Percentiles rank a stretch among this genome's conserved stretches.
Evolutionary conservation across 2,797 vertebrate genomes (phyloP).

Genomic region (Oryzias dopingdopingensis): DNA sequence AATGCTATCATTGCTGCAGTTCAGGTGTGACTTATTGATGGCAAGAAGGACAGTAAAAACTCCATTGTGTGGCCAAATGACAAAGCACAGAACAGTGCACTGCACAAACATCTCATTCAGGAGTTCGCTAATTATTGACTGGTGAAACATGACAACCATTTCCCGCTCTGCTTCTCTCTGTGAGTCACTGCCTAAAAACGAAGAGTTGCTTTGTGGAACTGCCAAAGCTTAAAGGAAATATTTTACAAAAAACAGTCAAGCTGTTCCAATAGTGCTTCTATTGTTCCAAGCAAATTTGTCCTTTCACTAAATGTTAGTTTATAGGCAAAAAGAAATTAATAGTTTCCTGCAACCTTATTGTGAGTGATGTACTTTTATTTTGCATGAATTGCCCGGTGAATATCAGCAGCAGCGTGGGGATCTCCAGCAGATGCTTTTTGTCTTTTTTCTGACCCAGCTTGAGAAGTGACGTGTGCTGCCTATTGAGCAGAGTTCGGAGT

Average conservation of each 20-base stretch:
- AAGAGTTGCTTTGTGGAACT: slow-evolving; percentile 52
- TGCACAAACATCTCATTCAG: slow-evolving; percentile 65
- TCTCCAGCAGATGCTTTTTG: slow-evolving; percentile 15
- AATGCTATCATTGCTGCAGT: slow-evolving; percentile 25
- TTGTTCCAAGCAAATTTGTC: slow-evolving; percentile 31
- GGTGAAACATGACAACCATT: slow-evolving; percentile 59
- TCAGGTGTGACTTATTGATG: slow-evolving; percentile 28
- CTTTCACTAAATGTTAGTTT: slow-evolving; percentile 13
- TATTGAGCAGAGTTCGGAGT: slow-evolving; percentile 56
- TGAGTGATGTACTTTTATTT: neutral
- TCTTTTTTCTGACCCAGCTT: slow-evolving; percentile 49
- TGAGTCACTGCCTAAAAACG: slow-evolving; percentile 33
- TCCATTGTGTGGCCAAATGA: slow-evolving; percentile 42
- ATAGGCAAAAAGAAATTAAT: neutral
- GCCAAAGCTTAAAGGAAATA: slow-evolving; percentile 40
- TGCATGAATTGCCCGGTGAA: slow-evolving; percentile 23
- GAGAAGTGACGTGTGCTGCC: slow-evolving; percentile 46
- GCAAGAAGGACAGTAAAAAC: slow-evolving; percentile 47
- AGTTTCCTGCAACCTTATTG: neutral
- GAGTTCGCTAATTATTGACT: slow-evolving; percentile 70
- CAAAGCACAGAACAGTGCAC: slow-evolving; percentile 44
- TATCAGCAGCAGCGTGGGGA: slow-evolving; percentile 26
- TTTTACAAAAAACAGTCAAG: slow-evolving; percentile 42
- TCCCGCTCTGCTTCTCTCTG: slow-evolving; percentile 22
- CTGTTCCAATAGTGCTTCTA: slow-evolving; percentile 41